Conservation (phyloP, 2,113 vertebrate species). For the Clarias batrachus region DNA sequence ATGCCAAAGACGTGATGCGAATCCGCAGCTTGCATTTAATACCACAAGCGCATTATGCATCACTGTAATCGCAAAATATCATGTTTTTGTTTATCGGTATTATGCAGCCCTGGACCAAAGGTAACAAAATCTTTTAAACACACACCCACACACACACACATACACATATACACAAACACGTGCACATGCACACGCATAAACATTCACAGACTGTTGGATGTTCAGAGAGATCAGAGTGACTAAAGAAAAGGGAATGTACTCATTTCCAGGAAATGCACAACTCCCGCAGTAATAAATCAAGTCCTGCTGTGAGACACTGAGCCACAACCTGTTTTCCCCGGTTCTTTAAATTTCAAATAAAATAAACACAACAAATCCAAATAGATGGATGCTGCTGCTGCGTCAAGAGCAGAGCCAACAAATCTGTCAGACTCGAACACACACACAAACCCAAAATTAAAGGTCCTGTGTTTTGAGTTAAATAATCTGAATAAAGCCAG, state of each 20-base stretch:
- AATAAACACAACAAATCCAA: not conserved
- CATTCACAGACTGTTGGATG: not conserved
- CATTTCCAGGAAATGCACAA: conserved; percentile 8
- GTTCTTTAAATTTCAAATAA: not conserved
- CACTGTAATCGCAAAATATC: not conserved
- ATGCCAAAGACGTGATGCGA: not conserved
- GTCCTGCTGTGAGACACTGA: not conserved
- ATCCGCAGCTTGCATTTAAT: not conserved
- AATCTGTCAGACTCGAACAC: not conserved
- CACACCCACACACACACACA: not conserved
- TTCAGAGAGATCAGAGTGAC: not conserved
- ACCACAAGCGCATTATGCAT: not conserved
- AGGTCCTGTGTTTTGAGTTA: too few species aligned
- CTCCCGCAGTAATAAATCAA: conserved; percentile 13
- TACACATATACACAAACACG: too few species aligned
- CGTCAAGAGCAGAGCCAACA: not conserved
- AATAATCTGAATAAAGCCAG: too few species aligned
- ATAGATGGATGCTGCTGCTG: not conserved
- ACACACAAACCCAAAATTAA: not conserved
- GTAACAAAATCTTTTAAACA: not conserved
- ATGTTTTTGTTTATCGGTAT: not conserved
- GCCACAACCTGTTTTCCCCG: not conserved
- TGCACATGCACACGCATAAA: too few species aligned
- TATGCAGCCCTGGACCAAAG: not conserved
- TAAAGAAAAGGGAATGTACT: not conserved